Base-by-base conservation (phyloP, 1,140 invertebrate species). In the Plodia interpunctella region DNA sequence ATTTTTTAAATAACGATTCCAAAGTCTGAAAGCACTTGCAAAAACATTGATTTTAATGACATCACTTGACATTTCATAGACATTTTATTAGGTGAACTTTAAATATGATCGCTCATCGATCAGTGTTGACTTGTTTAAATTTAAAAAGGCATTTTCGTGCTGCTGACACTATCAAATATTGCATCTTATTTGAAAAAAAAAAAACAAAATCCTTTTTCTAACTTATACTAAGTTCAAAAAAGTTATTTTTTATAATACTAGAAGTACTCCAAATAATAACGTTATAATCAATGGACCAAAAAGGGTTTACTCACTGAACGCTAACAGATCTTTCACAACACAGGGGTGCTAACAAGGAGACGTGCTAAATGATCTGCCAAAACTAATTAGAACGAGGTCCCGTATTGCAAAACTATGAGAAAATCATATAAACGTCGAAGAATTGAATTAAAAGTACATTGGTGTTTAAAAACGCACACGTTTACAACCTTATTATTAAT, bases 371-470 rank as follows among this genome's bases (percentile, higher is more conserved):
- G 50, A 68, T 59, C 51, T 28, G 64, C 57, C 49, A 58, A 60
- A 69, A 72, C 54, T 79, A 86, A 83, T 78, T 67, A 74, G 78
- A 75, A 65, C 83, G 68, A 83, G 79, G 80, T 77, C 68, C 72
- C 35, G 55, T 55, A 70, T 83, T 86, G 72, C 80, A 66, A 78
- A 68, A 83, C 63, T 69, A 74, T 82, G 78, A 68, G 82, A 86
- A 82, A 62, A 59, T 56, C 38, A 35, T 30, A 58, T 38, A 62
- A 65, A 70, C 61, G 51, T 20, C 38, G 20, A 63, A 76, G 69
- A 72, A 76, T 70, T 63, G 64, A 72, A 74, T 64, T 66, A 63
- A 66, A 54, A 49, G 51, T 25, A 25, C 20, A 25, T 13, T 25
- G 15, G 6, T 6, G 15, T 44, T n/a, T 15, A 3, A 44, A 44